Base-by-base conservation (phyloP, 2,113 vertebrate species). In the Limanda limanda region DNA sequence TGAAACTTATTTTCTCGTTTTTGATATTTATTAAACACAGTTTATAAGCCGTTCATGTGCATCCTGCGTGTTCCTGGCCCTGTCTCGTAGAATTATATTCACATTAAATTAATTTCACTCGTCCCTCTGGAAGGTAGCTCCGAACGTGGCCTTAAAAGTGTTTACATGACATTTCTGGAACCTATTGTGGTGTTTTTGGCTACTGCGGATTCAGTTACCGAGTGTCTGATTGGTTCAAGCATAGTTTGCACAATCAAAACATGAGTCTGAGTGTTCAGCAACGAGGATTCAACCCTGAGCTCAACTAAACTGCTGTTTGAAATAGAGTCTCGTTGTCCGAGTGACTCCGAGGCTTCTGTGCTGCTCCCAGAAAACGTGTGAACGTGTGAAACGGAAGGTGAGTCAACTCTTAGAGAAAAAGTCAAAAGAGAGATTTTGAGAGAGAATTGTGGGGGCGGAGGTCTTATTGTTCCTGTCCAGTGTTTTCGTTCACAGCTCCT, bases 401-500 rank as follows among this genome's bases (percentile, higher is more conserved):
- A 83, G 70, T 74, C 78, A 82, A 57, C 66, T 54, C 64, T 70
- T 77, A 83, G 20, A 40, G 27, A 21, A 3, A n/a, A 27, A 31
- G 31, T 57, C 8, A 40, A 51, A 8, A 62, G 27, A 68, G 8
- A 51, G 62, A 14, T 55, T 42, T 42, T 69, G 65, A 82, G 51
- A 71, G 61, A 60, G 73, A 83, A 79, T 80, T 27, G 40, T 62
- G 40, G 64, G 68, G 62, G n/a, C 18, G 59, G 31, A 5, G 90
- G 88, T 14, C 18, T 92, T 93, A 91, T 92, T 93, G 86, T 92
- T 91, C 82, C 88, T 89, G 73, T 82, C 71, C 71, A 74, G 74
- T 88, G 87, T 93, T 94, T 92, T 92, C 84, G 87, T 93, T 92
- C 77, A 83, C 86, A 90, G 88, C 90, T 93, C 84, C 87, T 82